phyloP scores from a whole-genome alignment of 2,113 vertebrate species.

The Nothoprocta perdicaria region DNA sequence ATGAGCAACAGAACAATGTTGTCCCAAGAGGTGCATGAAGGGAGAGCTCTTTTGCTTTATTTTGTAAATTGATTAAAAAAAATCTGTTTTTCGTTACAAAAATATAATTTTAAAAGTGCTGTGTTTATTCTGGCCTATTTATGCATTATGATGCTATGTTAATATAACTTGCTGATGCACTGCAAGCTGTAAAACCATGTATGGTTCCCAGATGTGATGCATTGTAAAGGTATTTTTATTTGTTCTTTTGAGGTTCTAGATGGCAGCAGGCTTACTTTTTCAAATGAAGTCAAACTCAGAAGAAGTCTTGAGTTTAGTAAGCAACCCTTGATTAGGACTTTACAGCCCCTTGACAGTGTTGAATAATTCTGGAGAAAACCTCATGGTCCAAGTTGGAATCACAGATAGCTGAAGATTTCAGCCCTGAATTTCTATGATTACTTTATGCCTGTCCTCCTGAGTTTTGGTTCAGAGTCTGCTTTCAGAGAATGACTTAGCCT shows the following conservation, averaged over 20 bases:
- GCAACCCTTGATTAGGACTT: background rate
- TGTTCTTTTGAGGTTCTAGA: background rate
- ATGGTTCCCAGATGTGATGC: background rate
- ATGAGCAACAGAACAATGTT: background rate
- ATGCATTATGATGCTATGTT: background rate
- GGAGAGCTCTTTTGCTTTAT: background rate
- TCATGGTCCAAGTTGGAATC: background rate
- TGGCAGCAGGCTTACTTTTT: background rate
- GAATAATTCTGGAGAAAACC: background rate
- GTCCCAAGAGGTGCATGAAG: background rate
- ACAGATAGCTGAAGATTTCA: background rate
- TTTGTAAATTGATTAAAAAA: background rate
- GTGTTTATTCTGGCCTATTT: background rate
- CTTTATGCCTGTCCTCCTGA: background rate
- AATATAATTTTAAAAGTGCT: background rate
- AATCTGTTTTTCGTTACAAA: background rate
- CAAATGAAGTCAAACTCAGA: background rate
- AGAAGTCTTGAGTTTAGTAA: background rate
- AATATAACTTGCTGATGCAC: background rate
- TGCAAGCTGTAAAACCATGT: background rate
- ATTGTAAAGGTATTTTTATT: background rate
- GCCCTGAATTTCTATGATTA: background rate
- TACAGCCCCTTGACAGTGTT: background rate
- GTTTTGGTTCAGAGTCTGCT: background rate
- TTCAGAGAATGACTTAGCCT: background rate